Base-by-base conservation (phyloP, 2,888 invertebrate genomes). In the Cryptocephalus primarius region DNA sequence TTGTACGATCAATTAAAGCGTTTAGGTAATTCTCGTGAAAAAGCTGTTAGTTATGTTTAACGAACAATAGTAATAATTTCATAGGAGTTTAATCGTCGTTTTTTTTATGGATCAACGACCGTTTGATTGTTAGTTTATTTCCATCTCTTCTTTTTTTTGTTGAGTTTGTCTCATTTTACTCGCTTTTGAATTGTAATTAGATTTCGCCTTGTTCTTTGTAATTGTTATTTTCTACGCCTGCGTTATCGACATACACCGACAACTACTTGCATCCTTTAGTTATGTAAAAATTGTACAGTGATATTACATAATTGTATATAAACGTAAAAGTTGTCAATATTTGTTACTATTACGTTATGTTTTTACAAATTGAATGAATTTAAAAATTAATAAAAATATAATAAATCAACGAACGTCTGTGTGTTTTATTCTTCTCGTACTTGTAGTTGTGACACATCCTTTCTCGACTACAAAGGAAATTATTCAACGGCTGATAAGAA, bases 331-430 rank as follows among this genome's bases (percentile, higher is more conserved):
- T 62, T 63, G 61, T 62, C 58, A 56, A 63, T 63, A 65, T 67
- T 66, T 67, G 67, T 67, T 67, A 65, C 62, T 63, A 66, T 65
- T 67, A 64, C 65, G 67, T 67, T 68, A 67, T 67, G 67, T 67
- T 68, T 66, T 68, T 66, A 66, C 65, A 66, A 65, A 67, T 66
- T 67, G 62, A 63, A 63, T 59, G 63, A 66, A 65, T 66, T 64
- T 63, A 64, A 66, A 63, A 58, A 57, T 61, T 61, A 42, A 62
- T 62, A 64, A 64, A 64, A 56, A 57, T 58, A 59, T 58, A 59
- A 61, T 62, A 51, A 52, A 56, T 43, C 48, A 40, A 45, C 40
- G 11, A 41, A 9, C 33, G 22, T 47, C 49, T 53, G 51, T 48
- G 46, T 46, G 47, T 36, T 10, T 31, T 6, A 9, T 31, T 32